Percentiles rank a stretch among this genome's conserved stretches.
Evolutionary conservation across 2,113 vertebrate genomes (phyloP).

Genomic region (Carassius auratus): DNA sequence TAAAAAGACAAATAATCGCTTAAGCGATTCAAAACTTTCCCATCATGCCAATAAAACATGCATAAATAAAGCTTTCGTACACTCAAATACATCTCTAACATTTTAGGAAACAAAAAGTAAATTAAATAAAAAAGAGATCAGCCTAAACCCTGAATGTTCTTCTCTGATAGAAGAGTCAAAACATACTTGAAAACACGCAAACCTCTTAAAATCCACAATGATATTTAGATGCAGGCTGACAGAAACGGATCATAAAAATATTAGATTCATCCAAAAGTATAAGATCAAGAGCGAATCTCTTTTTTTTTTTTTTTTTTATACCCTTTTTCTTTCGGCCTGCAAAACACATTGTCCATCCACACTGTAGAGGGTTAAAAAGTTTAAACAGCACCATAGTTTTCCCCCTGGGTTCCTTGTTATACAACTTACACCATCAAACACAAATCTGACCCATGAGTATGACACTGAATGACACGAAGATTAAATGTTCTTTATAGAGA

Average conservation of each 20-base stretch:
- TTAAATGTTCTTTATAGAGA: constrained; percentile 2
- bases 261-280: neutral
- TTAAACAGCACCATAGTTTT: constrained; percentile 49
- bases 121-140: constrained; percentile 25
- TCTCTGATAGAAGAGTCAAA: constrained; percentile 15
- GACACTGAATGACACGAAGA: constrained; percentile 17
- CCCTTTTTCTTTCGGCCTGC: neutral
- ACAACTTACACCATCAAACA: constrained; percentile 4
- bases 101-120: constrained; percentile 29
- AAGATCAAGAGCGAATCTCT: neutral
- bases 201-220: constrained; percentile 1
- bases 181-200: constrained; percentile 18
- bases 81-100: constrained; percentile 31
- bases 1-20: constrained; percentile 39
- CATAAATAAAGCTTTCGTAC: constrained; percentile 48
- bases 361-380: constrained; percentile 8
- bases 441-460: constrained; percentile 13
- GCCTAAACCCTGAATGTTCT: constrained; percentile 51
- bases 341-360: neutral
- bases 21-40: constrained; percentile 48
- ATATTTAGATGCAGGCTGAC: neutral
- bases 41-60: constrained; percentile 54
- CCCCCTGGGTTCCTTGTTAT: constrained; percentile 37
- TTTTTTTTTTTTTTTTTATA: neutral
- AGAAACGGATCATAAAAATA: neutral